Evolutionary conservation across 2,797 vertebrate species (phyloP).

Genomic region (Enteromius afrohamiltoni): DNA sequence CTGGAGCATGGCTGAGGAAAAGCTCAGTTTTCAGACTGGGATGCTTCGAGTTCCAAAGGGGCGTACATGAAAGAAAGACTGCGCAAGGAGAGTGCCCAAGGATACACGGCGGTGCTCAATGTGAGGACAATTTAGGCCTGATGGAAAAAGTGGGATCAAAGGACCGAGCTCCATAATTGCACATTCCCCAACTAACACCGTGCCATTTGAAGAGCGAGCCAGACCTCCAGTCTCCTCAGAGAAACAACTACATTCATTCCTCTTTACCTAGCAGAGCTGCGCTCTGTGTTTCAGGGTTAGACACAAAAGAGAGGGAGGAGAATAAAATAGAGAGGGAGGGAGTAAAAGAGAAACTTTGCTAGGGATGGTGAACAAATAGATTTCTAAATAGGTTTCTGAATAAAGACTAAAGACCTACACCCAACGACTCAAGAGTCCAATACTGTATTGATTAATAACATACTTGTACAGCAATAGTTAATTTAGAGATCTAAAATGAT

Average conservation of each 20-base stretch:
- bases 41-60: conserved; percentile 85
- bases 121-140: conserved; percentile 85
- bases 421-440: neutral
- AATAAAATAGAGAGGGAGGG: conserved; percentile 49
- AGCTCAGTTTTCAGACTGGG: conserved; percentile 82
- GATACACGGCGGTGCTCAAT: conserved; percentile 81
- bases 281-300: conserved; percentile 70
- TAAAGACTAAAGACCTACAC: neutral
- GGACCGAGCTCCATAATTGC: conserved; percentile 83
- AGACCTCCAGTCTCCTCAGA: conserved; percentile 80
- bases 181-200: conserved; percentile 85
- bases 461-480: neutral
- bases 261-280: conserved; percentile 67
- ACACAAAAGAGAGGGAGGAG: conserved; percentile 62
- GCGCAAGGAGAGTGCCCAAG: conserved; percentile 83
- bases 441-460: neutral
- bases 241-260: conserved; percentile 74
- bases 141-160: conserved; percentile 85
- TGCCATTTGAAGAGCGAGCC: conserved; percentile 82
- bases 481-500: neutral
- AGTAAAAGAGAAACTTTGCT: neutral
- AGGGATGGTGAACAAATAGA: conserved; percentile 14
- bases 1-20: conserved; percentile 74
- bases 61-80: conserved; percentile 82
- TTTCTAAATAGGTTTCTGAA: neutral